Percentiles rank a stretch among this genome's conserved stretches.
phyloP scores from a whole-genome alignment of 2,888 invertebrate species.

The Polydrusus tereticollis region DNA sequence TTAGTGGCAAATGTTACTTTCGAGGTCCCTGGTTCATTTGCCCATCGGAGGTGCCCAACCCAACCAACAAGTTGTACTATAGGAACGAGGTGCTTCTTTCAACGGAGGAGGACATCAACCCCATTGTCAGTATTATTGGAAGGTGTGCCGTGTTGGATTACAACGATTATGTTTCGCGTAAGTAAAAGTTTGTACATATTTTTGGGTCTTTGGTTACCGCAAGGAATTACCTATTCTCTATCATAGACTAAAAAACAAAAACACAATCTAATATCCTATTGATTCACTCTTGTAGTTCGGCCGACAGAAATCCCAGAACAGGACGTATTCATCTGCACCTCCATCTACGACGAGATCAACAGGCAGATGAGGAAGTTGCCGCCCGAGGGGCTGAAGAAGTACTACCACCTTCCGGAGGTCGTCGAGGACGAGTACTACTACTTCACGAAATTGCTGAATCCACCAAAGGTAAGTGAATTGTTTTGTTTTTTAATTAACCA shows the following conservation, averaged over 20 bases:
- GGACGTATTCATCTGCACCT: slow-evolving; percentile 94
- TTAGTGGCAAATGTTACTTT: slow-evolving; percentile 89
- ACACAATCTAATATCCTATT: too few relatives aligned
- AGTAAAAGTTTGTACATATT: slow-evolving; percentile 64
- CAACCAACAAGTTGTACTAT: slow-evolving; percentile 85
- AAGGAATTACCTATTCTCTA: too few relatives aligned
- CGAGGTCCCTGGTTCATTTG: slow-evolving; percentile 94
- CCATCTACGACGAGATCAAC: slow-evolving; percentile 90
- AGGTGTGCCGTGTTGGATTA: slow-evolving; percentile 92
- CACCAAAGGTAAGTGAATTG: slow-evolving; percentile 70
- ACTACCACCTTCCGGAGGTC: slow-evolving; percentile 83
- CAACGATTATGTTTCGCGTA: slow-evolving; percentile 89
- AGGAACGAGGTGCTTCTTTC: slow-evolving; percentile 94
- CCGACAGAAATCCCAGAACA: slow-evolving; percentile 94
- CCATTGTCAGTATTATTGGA: slow-evolving; percentile 90
- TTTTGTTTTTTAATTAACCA: not conserved
- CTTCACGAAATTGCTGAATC: slow-evolving; percentile 79
- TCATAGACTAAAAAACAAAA: too few relatives aligned
- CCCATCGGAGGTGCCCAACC: slow-evolving; percentile 88
- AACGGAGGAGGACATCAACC: slow-evolving; percentile 91
- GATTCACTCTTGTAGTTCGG: slow-evolving; percentile 76
- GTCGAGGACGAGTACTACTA: slow-evolving; percentile 94
- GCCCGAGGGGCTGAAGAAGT: slow-evolving; percentile 81
- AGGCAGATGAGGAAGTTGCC: slow-evolving; percentile 81
- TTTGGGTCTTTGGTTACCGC: too few relatives aligned